Evolutionary conservation across 2,888 invertebrate genomes (phyloP).

Genomic region (Linnaemya vulpina): DNA sequence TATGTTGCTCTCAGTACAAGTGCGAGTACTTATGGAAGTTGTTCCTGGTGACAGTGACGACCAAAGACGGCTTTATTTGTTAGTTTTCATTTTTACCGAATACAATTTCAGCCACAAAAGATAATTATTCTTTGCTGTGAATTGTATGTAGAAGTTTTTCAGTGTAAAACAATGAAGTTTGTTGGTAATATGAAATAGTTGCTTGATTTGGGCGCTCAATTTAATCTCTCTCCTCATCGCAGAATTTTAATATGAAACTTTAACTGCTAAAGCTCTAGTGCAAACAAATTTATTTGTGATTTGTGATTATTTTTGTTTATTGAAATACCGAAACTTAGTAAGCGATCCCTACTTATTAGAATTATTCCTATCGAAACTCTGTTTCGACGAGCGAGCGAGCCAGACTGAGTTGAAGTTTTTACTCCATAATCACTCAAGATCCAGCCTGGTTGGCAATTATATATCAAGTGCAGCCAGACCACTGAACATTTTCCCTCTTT

Average conservation of each 20-base stretch:
- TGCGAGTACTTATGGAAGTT: slow-evolving; percentile 13
- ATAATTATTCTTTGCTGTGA: slow-evolving; percentile 19
- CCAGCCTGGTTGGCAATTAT: too few relatives aligned
- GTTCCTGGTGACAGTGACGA: slow-evolving; percentile 40
- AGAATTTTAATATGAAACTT: too few relatives aligned
- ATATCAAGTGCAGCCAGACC: too few relatives aligned
- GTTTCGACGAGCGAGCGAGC: too few relatives aligned
- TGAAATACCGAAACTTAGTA: too few relatives aligned
- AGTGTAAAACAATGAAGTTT: slow-evolving; percentile 21
- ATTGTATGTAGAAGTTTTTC: slow-evolving; percentile 2
- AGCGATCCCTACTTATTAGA: too few relatives aligned
- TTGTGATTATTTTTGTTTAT: too few relatives aligned
- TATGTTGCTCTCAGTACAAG: slow-evolving; percentile 26
- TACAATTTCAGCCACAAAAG: neutral
- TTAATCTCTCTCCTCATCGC: neutral
- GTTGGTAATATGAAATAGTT: slow-evolving; percentile 40
- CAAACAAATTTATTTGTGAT: too few relatives aligned
- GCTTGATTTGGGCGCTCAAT: neutral
- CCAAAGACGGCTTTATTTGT: slow-evolving; percentile 61
- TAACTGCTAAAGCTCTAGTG: neutral
- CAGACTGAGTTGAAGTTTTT: too few relatives aligned
- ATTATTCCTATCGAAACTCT: too few relatives aligned
- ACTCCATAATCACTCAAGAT: too few relatives aligned
- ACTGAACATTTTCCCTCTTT: too few relatives aligned
- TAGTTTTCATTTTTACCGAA: slow-evolving; percentile 3